Evolutionary conservation across 1,140 invertebrate species (phyloP), one percentile per base, ranked within the genome.

Genomic region (Ptiloglossa arizonensis): DNA sequence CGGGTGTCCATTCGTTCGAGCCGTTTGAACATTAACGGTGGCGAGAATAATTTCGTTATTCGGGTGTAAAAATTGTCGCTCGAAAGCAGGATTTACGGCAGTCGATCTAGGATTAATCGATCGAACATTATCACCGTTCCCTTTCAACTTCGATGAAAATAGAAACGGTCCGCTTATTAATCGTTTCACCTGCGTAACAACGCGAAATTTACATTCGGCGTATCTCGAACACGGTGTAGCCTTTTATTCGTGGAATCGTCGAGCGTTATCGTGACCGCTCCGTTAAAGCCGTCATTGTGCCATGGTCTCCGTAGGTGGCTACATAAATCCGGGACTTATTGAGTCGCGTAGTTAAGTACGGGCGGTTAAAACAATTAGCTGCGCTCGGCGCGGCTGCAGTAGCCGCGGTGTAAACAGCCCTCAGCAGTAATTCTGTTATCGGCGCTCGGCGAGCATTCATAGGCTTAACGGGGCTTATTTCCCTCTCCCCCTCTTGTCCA

Each of bases 361-460:
- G 70, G 22, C 67, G 79, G 79, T 83, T 85, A 82, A 87, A 85
- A 85, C 82, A 87, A 86, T 86, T 87, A 85, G 80, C 71, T 29
- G 32, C 44, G 54, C 78, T 66, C 32, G 46, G 60, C 70, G 64
- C 64, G 50, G 57, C 64, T 73, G 62, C 72, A 67, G 60, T 66
- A 78, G 76, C 81, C 63, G 63, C 27, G 70, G 69, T 76, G 80
- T 79, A 85, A 86, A 82, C 80, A 85, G 67, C 72, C 78, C 76
- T 80, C 52, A 67, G 62, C 73, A 71, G 77, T 88, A 84, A 88
- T 87, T 85, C 87, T 79, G 86, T 88, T 88, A 88, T 88, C 87
- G 74, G 85, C 54, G 68, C 73, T 56, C 72, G 68, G 59, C 85
- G 78, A 64, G 72, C 83, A 85, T 85, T 85, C 81, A 80, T 77